Evolutionary conservation across 2,888 invertebrate genomes (phyloP), one percentile per base, ranked within the genome.

Genomic region (Mimas tiliae): DNA sequence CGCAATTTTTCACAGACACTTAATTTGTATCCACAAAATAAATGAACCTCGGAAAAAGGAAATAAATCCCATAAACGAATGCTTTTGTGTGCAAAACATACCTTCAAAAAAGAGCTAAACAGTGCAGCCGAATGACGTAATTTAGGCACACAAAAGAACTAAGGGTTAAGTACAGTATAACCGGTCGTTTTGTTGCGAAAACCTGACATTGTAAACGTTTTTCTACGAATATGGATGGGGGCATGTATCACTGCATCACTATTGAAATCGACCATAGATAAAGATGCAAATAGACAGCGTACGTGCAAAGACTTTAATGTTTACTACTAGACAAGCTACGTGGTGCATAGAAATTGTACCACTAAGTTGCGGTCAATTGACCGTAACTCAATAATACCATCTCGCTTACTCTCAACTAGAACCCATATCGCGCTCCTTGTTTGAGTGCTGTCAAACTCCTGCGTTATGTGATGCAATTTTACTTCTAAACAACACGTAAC

Each of bases 121-220:
- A 34, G 16, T 42, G 58, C 58, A 58, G 38, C 11, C 58, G 58
- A 58, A 58, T 63, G 38, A 38, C 38, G 52, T 62, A 42, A 62
- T 52, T 69, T 69, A 66, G 64, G 63, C 66, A 64, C 64, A 69
- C 67, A 72, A 77, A 72, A 74, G 75, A 76, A 75, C 71, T 70
- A 68, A 73, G 75, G 76, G 80, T 75, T 74, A 80, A 78, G 74
- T 74, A 73, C 65, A 72, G 70, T 74, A 71, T 80, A 77, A 77
- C 80, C 73, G 70, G 76, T 74, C 76, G 75, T 81, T 82, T 82
- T 77, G 76, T 72, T 68, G 67, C 68, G 65, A 67, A 72, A 69
- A 63, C 64, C 55, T 71, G 72, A 71, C 73, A 68, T 69, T 64
- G 34, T 62, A 65, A 68, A 67, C 70, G 72, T 75, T 76, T 76